Base-by-base conservation (phyloP, 2,113 vertebrate species). In the Psilopogon haemacephalus region DNA sequence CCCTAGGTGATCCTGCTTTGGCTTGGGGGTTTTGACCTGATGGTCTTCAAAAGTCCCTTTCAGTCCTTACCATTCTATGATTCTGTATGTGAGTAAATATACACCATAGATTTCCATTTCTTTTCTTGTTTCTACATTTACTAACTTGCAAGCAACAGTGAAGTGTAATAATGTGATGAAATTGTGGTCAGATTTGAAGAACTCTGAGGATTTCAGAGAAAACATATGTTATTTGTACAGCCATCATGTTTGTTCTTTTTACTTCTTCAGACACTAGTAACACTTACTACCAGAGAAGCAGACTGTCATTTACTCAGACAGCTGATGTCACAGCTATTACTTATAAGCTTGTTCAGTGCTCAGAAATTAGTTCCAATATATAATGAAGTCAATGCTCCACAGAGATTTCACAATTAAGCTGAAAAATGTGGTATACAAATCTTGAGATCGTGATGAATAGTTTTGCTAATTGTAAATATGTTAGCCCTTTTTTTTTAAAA, bases 321-420 rank as follows among this genome's bases (percentile, higher is more conserved):
- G 67, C 50, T 58, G 54, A 72, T 75, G 26, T 54, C 70, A 62
- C 35, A 90, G 59, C 55, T 82, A 26, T 90, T 86, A 81, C 76
- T 74, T 88, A 15, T 0, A 63, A 50, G 35, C 56, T 84, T 62
- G 3, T 81, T 80, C 33, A 54, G 14, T 64, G 30, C 42, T 88
- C 75, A 79, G 60, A 89, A 89, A 70, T 89, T 18, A 50, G 12
- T 86, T 93, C 77, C 84, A n/a, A 14, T 69, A 64, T 16, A 46
- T 73, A 82, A 7, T 50, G 40, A 64, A 74, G 27, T 48, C 92
- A 88, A 19, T 78, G 35, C 9, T 74, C 21, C 28, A 76, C 68
- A 86, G 4, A 58, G 80, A 95, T 93, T 58, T 94, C 71, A 40
- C 69, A 90, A 56, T 92, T 88, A 75, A 67, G 21, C 32, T 86